These are phyloP conservation scores for Agapostemon virescens DNA, from an alignment of 2,888 invertebrate genomes.

Conservation along the genomic window DNA sequence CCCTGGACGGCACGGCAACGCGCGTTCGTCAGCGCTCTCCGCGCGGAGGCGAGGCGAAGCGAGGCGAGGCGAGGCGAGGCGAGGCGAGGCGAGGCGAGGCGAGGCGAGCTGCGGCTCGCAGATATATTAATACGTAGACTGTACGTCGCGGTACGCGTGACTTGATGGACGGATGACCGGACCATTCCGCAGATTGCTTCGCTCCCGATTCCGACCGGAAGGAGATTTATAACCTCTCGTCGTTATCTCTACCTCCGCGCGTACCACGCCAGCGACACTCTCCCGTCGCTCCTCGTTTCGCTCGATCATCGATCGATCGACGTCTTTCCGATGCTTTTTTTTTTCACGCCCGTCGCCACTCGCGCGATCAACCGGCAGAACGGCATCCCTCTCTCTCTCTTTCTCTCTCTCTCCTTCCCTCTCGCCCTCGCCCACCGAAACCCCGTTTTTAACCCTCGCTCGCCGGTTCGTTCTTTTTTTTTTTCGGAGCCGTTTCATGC, in stretches of 20 bases:
- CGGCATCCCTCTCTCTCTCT: neutral
- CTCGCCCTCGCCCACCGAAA: neutral
- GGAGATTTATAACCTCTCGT: constrained; percentile 79
- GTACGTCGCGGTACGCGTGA: constrained; percentile 72
- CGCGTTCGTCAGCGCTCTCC: constrained; percentile 29
- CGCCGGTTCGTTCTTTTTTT: neutral
- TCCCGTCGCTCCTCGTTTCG: constrained; percentile 46
- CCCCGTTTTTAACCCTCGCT: constrained; percentile 6
- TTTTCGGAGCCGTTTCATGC: neutral
- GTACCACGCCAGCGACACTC: constrained; percentile 57
- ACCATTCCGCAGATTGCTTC: constrained; percentile 80
- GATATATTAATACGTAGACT: constrained; percentile 70
- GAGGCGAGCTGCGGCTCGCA: constrained; percentile 45
- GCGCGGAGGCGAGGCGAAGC: neutral
- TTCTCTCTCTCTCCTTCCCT: too few relatives aligned
- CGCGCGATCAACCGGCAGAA: constrained; percentile 1
- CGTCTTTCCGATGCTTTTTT: constrained; percentile 24
- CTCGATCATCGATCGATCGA: constrained; percentile 69
- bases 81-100: neutral
- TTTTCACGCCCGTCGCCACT: neutral
- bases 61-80: neutral
- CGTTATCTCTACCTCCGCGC: constrained; percentile 71
- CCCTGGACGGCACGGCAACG: neutral
- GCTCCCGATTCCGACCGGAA: constrained; percentile 78
- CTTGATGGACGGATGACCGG: constrained; percentile 80